Conservation (phyloP, 2,797 vertebrate genomes). For the Miichthys miiuy region DNA sequence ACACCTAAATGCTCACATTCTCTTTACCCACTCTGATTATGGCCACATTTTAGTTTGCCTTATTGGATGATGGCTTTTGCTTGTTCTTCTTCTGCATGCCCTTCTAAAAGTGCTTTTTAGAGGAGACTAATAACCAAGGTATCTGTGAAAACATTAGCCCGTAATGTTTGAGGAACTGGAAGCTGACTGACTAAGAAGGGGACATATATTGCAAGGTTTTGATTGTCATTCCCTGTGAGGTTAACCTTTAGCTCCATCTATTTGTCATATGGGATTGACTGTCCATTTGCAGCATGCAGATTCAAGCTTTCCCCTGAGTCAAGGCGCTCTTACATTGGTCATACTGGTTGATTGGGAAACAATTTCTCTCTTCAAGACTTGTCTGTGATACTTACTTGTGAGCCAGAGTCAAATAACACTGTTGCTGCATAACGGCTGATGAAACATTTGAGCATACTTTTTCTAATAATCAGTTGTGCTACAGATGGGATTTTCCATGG, state of each 20-base stretch:
- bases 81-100: not conserved
- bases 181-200: constrained; percentile 49
- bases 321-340: constrained; percentile 21
- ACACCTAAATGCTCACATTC: not conserved
- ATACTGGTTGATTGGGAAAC: not conserved
- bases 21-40: constrained; percentile 16
- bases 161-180: constrained; percentile 2
- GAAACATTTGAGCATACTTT: constrained; percentile 38
- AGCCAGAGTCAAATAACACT: constrained; percentile 30
- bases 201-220: constrained; percentile 14
- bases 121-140: not conserved
- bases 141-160: not conserved
- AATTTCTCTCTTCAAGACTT: not conserved
- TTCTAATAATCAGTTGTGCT: constrained; percentile 11
- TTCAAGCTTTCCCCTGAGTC: not conserved
- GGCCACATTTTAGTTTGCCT: not conserved
- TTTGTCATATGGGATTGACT: constrained; percentile 31
- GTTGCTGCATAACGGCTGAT: constrained; percentile 20
- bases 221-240: constrained; percentile 24
- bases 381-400: constrained; percentile 19
- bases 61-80: not conserved
- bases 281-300: constrained; percentile 16
- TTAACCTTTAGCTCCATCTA: constrained; percentile 47
- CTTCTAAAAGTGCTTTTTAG: not conserved
- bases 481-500: not conserved